These are phyloP conservation scores for Tauraco erythrolophus DNA, from an alignment of 2,113 vertebrate genomes.

Conservation along the genomic window DNA sequence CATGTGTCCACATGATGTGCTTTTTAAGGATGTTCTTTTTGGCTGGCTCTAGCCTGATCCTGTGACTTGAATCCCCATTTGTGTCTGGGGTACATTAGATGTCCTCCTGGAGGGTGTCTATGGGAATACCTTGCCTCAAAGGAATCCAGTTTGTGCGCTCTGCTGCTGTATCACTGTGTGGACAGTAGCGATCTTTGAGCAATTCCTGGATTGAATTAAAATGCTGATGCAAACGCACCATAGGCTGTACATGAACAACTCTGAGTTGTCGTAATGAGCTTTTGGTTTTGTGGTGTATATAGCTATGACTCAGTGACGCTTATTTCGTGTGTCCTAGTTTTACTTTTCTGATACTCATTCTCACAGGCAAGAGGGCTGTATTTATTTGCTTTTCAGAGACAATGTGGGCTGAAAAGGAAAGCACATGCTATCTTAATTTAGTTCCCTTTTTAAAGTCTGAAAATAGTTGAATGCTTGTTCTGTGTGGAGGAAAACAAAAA, in stretches of 20 bases:
- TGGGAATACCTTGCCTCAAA: neutral
- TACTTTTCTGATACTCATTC: neutral
- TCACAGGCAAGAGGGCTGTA: neutral
- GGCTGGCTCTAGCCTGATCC: neutral
- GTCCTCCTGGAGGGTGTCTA: neutral
- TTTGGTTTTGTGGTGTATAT: neutral
- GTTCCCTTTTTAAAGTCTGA: neutral
- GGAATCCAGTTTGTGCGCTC: neutral
- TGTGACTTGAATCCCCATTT: neutral
- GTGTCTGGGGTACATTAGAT: neutral
- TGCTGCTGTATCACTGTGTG: neutral
- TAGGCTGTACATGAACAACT: neutral
- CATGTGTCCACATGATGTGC: neutral
- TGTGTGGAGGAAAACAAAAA: neutral
- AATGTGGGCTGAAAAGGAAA: neutral
- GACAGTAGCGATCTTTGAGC: neutral
- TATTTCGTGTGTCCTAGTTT: slow-evolving; percentile 37
- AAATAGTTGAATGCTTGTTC: neutral
- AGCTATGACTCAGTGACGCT: slow-evolving; percentile 43
- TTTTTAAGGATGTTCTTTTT: neutral
- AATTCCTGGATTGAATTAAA: neutral
- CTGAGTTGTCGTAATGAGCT: neutral
- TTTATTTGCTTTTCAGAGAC: slow-evolving; percentile 11
- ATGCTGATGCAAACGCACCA: neutral
- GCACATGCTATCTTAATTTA: neutral